Evolutionary conservation across 2,797 vertebrate species (phyloP).

Genomic region (Syndactyla subalaris): DNA sequence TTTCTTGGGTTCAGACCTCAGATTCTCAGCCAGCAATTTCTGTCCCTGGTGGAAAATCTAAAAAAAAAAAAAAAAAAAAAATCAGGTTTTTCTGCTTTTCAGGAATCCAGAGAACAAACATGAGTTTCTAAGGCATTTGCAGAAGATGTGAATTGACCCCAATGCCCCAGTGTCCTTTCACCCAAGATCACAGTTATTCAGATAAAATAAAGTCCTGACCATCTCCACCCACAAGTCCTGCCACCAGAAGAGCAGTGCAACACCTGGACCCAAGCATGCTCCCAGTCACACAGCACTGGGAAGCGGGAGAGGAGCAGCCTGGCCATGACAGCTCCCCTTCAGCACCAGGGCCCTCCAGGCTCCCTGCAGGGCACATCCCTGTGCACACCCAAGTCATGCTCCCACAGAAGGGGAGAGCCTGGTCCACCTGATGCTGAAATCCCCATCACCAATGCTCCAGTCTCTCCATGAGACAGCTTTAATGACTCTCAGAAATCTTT

Average conservation of each 20-base stretch:
- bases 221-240: fast-evolving
- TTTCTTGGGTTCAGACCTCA: slow-evolving; percentile 31
- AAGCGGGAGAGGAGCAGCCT: not conserved
- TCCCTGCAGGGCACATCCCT: not conserved
- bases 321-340: fast-evolving
- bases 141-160: not conserved
- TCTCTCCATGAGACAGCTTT: fast-evolving
- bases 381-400: fast-evolving
- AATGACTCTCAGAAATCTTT: not conserved
- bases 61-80: not conserved
- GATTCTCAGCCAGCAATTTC: slow-evolving; percentile 26
- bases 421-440: not conserved
- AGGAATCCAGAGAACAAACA: slow-evolving; percentile 11
- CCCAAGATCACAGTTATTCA: not conserved
- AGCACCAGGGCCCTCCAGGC: not conserved
- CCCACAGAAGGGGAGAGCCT: not conserved
- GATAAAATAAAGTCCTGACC: not conserved
- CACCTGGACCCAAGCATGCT: fast-evolving
- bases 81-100: slow-evolving; percentile 18
- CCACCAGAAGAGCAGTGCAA: not conserved
- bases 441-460: fast-evolving
- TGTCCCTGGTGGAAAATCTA: not conserved
- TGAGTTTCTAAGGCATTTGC: not conserved
- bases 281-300: not conserved
- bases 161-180: not conserved